Conservation (phyloP, 2,888 invertebrate genomes). For the Hesperia comma region DNA sequence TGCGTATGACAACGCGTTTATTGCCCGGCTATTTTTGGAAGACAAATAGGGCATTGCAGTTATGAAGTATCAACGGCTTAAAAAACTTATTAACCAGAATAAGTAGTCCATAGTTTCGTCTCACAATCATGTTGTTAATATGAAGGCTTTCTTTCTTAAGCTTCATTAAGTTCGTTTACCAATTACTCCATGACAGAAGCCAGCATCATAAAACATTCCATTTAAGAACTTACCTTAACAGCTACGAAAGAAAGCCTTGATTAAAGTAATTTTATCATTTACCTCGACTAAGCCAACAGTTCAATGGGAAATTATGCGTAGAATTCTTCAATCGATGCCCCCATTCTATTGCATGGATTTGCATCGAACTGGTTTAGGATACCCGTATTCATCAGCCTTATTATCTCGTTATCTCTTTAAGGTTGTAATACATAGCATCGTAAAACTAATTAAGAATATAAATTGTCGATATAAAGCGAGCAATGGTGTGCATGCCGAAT, state of each 20-base stretch:
- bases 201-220: conserved; percentile 11
- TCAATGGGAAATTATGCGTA: conserved; percentile 70
- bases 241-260: conserved; percentile 40
- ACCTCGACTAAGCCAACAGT: conserved; percentile 59
- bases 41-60: background rate
- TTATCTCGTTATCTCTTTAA: conserved; percentile 60
- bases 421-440: conserved; percentile 56
- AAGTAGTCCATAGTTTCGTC: too few species aligned
- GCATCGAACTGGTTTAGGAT: conserved; percentile 52
- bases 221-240: conserved; percentile 10
- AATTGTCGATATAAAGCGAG: conserved; percentile 27
- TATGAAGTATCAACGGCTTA: too few species aligned
- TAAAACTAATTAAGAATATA: conserved; percentile 48
- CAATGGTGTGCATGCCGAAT: conserved; percentile 5
- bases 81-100: too few species aligned
- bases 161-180: background rate
- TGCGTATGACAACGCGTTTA: conserved; percentile 20
- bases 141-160: background rate
- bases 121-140: background rate
- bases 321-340: conserved; percentile 66
- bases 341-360: conserved; percentile 61
- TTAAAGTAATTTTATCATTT: conserved; percentile 57
- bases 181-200: background rate
- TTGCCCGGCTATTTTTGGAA: conserved; percentile 2
- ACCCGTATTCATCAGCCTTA: conserved; percentile 53